Evolutionary conservation across 2,113 vertebrate genomes (phyloP).

Genomic region (Hassar affinis): DNA sequence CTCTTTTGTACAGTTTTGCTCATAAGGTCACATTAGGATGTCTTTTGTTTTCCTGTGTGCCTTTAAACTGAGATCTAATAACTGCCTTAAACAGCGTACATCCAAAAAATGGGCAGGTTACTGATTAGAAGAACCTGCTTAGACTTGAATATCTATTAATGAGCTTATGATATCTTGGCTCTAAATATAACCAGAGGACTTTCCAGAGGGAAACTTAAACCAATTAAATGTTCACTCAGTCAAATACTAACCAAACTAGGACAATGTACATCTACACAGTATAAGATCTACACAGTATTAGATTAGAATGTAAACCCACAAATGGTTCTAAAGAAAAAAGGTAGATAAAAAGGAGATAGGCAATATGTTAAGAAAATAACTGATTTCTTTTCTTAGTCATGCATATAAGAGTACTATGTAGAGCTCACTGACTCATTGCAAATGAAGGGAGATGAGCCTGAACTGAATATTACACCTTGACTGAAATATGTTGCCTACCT

Average conservation of each 20-base stretch:
- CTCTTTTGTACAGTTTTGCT: neutral
- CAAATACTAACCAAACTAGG: neutral
- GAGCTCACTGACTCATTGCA: neutral
- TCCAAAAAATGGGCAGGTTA: neutral
- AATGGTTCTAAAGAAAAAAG: neutral
- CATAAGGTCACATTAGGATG: neutral
- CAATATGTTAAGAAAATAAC: neutral
- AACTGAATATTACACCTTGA: neutral
- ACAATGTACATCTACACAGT: neutral
- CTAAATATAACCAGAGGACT: neutral
- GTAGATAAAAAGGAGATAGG: neutral
- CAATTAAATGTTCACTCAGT: neutral
- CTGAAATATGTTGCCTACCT: neutral
- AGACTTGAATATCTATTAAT: neutral
- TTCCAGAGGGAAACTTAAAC: neutral
- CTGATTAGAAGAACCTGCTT: neutral
- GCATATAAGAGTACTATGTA: neutral
- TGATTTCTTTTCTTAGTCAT: neutral
- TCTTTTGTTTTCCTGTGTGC: neutral
- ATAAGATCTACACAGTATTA: neutral
- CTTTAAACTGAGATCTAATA: slow-evolving; percentile 8
- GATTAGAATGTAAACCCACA: neutral
- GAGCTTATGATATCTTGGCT: neutral
- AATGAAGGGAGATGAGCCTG: neutral
- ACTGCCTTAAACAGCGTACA: neutral